Conservation (phyloP, 2,113 vertebrate genomes). For the Nyctereutes procyonoides region DNA sequence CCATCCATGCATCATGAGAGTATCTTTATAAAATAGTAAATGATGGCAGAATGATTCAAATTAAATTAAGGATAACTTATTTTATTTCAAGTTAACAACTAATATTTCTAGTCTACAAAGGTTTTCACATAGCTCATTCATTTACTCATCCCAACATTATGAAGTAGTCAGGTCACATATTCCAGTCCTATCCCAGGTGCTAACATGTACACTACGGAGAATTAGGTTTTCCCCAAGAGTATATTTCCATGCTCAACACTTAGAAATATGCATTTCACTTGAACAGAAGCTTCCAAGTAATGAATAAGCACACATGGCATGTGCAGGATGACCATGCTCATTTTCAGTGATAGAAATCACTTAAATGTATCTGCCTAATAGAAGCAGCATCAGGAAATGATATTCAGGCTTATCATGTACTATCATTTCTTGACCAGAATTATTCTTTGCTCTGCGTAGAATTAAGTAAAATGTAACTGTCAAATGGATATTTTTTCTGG, state of each 20-base stretch:
- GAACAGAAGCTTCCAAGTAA: neutral
- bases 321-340: neutral
- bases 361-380: slow-evolving; percentile 1
- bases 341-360: neutral
- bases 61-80: neutral
- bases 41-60: slow-evolving; percentile 22
- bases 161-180: neutral
- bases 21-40: slow-evolving; percentile 21
- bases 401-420: neutral
- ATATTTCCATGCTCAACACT: neutral
- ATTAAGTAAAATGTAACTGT: slow-evolving; percentile 10
- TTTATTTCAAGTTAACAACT: neutral
- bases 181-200: no score
- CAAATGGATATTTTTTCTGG: neutral
- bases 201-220: neutral
- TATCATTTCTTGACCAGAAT: neutral
- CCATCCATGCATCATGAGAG: neutral
- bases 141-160: neutral
- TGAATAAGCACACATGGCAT: neutral
- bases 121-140: neutral
- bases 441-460: slow-evolving; percentile 22
- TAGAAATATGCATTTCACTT: neutral
- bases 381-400: neutral
- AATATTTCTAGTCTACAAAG: neutral
- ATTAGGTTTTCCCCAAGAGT: neutral